Evolutionary conservation across 2,113 vertebrate species (phyloP), one percentile per base, ranked within the genome.

Genomic region (Notechis scutatus): DNA sequence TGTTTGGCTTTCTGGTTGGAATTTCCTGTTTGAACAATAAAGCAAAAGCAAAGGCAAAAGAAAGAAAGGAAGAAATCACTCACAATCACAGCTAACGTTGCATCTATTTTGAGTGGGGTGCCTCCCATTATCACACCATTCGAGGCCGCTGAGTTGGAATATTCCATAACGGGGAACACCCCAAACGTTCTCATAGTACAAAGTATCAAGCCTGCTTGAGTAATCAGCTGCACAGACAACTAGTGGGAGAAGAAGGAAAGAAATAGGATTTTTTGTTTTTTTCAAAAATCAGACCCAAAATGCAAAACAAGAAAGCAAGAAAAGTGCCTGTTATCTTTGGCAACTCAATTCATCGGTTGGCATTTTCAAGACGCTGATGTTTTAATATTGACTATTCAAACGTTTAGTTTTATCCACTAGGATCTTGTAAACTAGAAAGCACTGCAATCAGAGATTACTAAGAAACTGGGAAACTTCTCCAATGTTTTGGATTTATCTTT

Each of bases 121-220:
- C 29, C 85, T 87, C 11, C 91, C 91, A 5, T 92, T 92, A 50
- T 92, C 56, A 24, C 91, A 92, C 91, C 91, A 92, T 50, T 92
- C 91, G 3, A 61, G 85, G 42, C 85, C 91, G 5, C 91, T 92
- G 39, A 92, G 42, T 21, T 87, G 85, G 56, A 92, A 92, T 87
- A 87, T 23, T 24, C 91, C 91, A 23, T 92, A 92, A n/a, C 29
- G 56, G 23, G 91, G 91, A 34, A 87, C 1, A 2, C 29, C 85
- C 8, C 8, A 2, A 24, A 50, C 5, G 7, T 61, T 47, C 10
- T 50, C 45, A 39, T 92, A 92, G 85, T 92, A 61, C 26, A 34
- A 45, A 34, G 91, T 92, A 5, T 87, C 45, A 20, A 23, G 29
- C 2, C n/a, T 20, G 56, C 55, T 57, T 34, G 91, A 57, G 29